These are phyloP conservation scores for Galendromus occidentalis DNA, from an alignment of 1,140 invertebrate species.

Conservation along the genomic window DNA sequence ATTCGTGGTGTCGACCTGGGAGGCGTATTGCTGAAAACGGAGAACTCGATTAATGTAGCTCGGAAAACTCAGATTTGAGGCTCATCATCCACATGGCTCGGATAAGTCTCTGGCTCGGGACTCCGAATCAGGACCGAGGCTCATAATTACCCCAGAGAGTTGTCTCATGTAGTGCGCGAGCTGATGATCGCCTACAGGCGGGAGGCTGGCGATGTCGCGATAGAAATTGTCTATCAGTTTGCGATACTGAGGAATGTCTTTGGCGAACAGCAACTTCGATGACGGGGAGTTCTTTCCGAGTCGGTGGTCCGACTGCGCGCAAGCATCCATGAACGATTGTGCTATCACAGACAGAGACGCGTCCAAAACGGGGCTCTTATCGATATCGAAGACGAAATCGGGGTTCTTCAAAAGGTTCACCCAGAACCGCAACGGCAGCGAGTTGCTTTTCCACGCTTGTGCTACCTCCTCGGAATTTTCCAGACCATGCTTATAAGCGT, in stretches of 20 bases:
- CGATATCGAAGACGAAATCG: constrained; percentile 24
- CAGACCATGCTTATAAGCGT: constrained; percentile 20
- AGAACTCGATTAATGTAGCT: not conserved
- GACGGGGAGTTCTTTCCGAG: constrained; percentile 25
- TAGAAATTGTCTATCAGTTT: constrained; percentile 22
- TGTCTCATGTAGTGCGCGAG: constrained; percentile 21
- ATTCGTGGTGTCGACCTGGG: constrained; percentile 21
- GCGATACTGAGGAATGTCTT: constrained; percentile 23
- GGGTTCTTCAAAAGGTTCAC: constrained; percentile 25
- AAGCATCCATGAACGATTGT: constrained; percentile 26
- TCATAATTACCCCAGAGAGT: constrained; percentile 19
- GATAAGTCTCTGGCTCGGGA: not conserved
- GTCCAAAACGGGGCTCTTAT: constrained; percentile 20
- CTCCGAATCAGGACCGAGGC: not conserved
- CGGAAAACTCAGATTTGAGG: not conserved
- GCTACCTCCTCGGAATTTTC: constrained; percentile 21
- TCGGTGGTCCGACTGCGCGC: constrained; percentile 16
- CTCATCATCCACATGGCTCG: not conserved
- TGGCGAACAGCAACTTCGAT: constrained; percentile 26
- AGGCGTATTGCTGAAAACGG: constrained; percentile 18
- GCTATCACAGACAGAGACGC: constrained; percentile 24
- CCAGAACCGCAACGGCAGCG: constrained; percentile 24
- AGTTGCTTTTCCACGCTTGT: constrained; percentile 26
- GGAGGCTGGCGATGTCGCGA: constrained; percentile 20
- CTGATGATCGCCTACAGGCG: constrained; percentile 21